Conservation (phyloP, 2,797 vertebrate species). For the Sarcophilus harrisii region DNA sequence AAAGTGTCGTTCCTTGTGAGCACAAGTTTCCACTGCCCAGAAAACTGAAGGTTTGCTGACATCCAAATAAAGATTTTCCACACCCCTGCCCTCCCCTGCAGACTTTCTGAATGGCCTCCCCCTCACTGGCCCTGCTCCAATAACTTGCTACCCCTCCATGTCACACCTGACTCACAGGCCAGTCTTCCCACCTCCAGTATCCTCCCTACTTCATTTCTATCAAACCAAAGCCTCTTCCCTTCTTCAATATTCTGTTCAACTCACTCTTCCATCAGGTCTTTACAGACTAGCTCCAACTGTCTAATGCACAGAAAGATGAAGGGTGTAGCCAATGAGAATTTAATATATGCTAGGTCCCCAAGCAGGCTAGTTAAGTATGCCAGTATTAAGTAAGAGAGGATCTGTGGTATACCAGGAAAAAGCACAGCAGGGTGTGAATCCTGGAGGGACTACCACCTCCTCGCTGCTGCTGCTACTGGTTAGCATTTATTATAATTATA, state of each 20-base stretch:
- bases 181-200: background rate
- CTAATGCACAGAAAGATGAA: background rate
- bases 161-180: background rate
- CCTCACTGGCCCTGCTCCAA: background rate
- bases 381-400: background rate
- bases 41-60: background rate
- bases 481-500: background rate
- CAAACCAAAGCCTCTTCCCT: background rate
- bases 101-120: background rate
- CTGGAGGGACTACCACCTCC: background rate
- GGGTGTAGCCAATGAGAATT: background rate
- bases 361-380: background rate
- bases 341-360: background rate
- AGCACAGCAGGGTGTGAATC: background rate
- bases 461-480: background rate
- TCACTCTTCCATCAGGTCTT: constrained; percentile 28
- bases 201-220: background rate
- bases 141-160: background rate
- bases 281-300: background rate
- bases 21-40: background rate
- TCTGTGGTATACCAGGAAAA: background rate
- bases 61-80: background rate
- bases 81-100: background rate
- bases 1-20: background rate
- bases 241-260: constrained; percentile 24